phyloP scores from a whole-genome alignment of 2,797 vertebrate species.

The Ataeniobius toweri region DNA sequence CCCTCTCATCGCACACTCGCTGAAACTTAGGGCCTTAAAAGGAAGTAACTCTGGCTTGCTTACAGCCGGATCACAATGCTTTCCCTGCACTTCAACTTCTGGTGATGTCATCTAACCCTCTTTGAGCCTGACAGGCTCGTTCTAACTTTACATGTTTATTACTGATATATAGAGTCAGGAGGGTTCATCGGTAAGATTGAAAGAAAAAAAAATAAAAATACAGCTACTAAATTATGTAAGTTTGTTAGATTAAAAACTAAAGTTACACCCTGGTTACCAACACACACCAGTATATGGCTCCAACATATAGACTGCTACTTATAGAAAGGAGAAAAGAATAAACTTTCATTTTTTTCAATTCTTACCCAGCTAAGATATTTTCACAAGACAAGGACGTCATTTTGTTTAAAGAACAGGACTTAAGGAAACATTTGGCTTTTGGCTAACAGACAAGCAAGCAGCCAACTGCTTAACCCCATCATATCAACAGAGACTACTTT shows the following conservation, averaged over 20 bases:
- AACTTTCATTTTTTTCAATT: not conserved
- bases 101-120: constrained; percentile 23
- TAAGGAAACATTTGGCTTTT: not conserved
- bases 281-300: not conserved
- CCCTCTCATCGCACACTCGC: constrained; percentile 44
- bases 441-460: not conserved
- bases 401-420: not conserved
- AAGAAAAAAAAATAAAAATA: not conserved
- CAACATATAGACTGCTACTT: not conserved
- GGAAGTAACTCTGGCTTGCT: constrained; percentile 67
- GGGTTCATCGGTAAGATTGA: not conserved
- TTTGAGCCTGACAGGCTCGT: constrained; percentile 7
- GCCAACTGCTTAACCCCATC: not conserved
- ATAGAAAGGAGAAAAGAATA: not conserved
- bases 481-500: not conserved
- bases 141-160: not conserved
- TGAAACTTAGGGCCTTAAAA: constrained; percentile 77
- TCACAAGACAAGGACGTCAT: not conserved
- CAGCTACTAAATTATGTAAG: not conserved
- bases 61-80: constrained; percentile 68
- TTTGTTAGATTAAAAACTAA: not conserved
- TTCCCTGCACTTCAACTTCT: constrained; percentile 38
- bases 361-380: not conserved
- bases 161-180: not conserved
- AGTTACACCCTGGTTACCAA: not conserved